Evolutionary conservation across 64 coral and sea anemone genomes (phyloP).

Genomic region (Porites australiensis): DNA sequence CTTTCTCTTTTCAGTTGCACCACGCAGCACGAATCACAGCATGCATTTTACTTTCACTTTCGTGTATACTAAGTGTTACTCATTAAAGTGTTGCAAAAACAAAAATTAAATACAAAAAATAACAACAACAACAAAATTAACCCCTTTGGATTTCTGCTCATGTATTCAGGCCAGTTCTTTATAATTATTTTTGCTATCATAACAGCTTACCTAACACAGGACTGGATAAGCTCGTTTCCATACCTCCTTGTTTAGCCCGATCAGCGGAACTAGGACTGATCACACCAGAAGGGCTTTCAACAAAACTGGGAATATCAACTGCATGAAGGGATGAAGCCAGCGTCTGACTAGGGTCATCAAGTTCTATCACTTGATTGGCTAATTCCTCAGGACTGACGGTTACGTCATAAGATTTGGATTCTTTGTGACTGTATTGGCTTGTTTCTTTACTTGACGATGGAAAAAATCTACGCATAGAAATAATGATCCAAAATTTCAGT

Average conservation of each 20-base stretch:
- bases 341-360: slow-evolving; percentile 83
- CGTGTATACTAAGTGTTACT: too few relatives aligned
- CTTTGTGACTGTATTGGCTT: neutral
- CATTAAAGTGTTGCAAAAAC: too few relatives aligned
- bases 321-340: slow-evolving; percentile 85
- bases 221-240: slow-evolving; percentile 54
- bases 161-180: too few relatives aligned
- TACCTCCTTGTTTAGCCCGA: neutral
- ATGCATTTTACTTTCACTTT: too few relatives aligned
- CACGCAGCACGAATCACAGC: too few relatives aligned
- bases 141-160: too few relatives aligned
- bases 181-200: neutral
- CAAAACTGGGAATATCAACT: slow-evolving; percentile 90
- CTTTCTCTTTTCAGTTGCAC: too few relatives aligned
- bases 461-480: neutral
- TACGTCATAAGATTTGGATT: neutral
- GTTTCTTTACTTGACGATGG: neutral
- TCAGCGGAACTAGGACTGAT: slow-evolving; percentile 28
- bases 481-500: neutral
- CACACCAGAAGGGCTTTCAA: slow-evolving; percentile 52
- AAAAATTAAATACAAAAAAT: too few relatives aligned
- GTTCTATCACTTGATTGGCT: slow-evolving; percentile 31
- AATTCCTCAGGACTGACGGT: slow-evolving; percentile 42
- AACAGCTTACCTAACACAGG: slow-evolving; percentile 50
- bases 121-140: too few relatives aligned